Evolutionary conservation across 2,797 vertebrate genomes (phyloP).

Genomic region (Notolabrus celidotus): DNA sequence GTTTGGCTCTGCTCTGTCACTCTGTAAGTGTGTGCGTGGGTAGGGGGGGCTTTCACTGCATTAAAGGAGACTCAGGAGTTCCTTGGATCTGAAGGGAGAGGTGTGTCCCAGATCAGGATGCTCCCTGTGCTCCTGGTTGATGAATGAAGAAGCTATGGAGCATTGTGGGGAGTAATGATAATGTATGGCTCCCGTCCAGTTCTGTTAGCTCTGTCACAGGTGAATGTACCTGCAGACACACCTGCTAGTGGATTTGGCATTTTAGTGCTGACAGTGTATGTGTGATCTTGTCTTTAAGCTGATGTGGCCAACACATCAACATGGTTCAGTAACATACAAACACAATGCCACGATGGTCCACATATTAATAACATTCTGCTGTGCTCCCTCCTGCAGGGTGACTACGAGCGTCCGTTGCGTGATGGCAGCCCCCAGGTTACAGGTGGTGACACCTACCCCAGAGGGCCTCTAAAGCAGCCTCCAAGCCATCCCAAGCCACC

Average conservation of each 20-base stretch:
- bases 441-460: conserved; percentile 92
- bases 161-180: conserved; percentile 50
- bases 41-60: not conserved
- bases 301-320: not conserved
- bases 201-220: conserved; percentile 37
- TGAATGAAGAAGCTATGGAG: conserved; percentile 54
- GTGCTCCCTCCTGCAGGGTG: conserved; percentile 84
- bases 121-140: conserved; percentile 55
- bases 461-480: conserved; percentile 95
- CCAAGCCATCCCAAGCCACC: conserved; percentile 92
- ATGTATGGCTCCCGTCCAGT: conserved; percentile 49
- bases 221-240: conserved; percentile 27
- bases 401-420: conserved; percentile 92
- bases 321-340: not conserved
- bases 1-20: conserved; percentile 3
- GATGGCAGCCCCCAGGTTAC: conserved; percentile 90
- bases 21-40: conserved; percentile 8
- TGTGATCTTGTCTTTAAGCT: not conserved
- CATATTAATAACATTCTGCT: not conserved
- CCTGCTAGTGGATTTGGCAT: conserved; percentile 10
- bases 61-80: conserved; percentile 19
- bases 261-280: not conserved
- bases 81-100: conserved; percentile 32
- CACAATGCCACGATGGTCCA: not conserved
- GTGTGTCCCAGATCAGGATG: conserved; percentile 56